Evolutionary conservation across 2,113 vertebrate species (phyloP).

Genomic region (Nothobranchius furzeri): DNA sequence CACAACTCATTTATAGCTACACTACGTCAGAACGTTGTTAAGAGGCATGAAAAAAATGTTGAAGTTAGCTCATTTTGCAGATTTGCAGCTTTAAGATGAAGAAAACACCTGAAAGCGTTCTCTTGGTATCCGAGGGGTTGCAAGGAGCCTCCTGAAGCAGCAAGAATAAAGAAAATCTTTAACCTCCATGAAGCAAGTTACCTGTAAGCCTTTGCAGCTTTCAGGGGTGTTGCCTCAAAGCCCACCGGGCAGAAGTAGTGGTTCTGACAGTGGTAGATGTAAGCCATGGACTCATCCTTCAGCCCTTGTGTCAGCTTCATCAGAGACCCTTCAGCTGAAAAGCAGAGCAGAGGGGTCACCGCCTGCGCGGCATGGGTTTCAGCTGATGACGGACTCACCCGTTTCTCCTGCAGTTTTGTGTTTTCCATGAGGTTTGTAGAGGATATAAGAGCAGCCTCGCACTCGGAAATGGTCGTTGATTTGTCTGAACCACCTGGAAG

Average conservation of each 20-base stretch:
- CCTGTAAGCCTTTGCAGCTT: slow-evolving; percentile 94
- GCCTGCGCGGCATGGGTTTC: neutral
- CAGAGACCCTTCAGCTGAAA: slow-evolving; percentile 90
- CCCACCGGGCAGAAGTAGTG: slow-evolving; percentile 99
- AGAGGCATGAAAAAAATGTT: too few relatives aligned
- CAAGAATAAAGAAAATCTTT: neutral
- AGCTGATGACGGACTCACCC: slow-evolving; percentile 72
- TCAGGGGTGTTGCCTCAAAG: slow-evolving; percentile 95
- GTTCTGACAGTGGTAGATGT: slow-evolving; percentile 99
- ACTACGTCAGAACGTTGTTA: too few relatives aligned
- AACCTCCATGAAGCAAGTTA: slow-evolving; percentile 40
- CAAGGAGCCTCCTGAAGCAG: neutral
- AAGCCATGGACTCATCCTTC: slow-evolving; percentile 94
- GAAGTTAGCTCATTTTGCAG: too few relatives aligned
- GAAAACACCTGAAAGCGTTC: neutral
- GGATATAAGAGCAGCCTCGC: slow-evolving; percentile 94
- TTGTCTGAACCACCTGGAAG: slow-evolving; percentile 94
- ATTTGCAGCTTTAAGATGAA: too few relatives aligned
- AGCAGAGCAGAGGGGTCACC: neutral
- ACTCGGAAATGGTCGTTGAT: slow-evolving; percentile 96
- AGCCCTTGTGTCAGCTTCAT: slow-evolving; percentile 91
- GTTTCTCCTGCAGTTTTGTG: slow-evolving; percentile 98
- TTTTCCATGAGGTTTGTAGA: slow-evolving; percentile 98
- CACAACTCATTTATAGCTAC: too few relatives aligned
- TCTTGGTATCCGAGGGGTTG: neutral